Evolutionary conservation across 2,113 vertebrate genomes (phyloP).

Genomic region (Tonatia bakeri): DNA sequence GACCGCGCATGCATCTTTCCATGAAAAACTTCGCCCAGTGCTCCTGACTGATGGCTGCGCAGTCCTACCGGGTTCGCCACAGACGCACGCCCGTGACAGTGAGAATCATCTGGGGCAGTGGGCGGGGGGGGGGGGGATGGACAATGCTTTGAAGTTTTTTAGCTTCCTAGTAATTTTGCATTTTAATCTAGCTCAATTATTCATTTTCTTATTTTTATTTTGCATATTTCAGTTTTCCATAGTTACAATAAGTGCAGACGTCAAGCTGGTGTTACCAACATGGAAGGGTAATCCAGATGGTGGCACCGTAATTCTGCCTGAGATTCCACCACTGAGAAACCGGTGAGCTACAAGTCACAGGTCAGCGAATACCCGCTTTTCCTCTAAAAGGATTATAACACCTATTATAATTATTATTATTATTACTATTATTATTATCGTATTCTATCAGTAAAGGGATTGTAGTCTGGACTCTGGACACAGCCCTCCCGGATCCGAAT

Average conservation of each 20-base stretch:
- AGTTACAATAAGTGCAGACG: background rate
- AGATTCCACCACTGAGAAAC: background rate
- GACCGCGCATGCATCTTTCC: background rate
- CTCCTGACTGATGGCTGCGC: background rate
- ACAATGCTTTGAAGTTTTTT: background rate
- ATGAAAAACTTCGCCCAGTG: background rate
- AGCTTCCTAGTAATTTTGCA: background rate
- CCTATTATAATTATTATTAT: background rate
- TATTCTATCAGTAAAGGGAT: background rate
- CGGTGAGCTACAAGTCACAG: background rate
- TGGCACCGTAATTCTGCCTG: background rate
- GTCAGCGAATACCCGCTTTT: background rate
- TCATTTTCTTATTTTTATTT: background rate
- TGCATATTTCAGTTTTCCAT: background rate
- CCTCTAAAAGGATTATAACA: background rate
- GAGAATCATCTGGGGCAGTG: background rate
- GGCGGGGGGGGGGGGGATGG: too few relatives aligned
- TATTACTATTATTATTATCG: background rate
- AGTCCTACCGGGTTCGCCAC: background rate
- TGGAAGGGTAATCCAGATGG: background rate
- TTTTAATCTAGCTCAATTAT: background rate
- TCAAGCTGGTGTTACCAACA: background rate
- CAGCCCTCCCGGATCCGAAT: background rate
- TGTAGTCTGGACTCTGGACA: background rate
- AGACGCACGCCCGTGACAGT: background rate